Conservation (phyloP, 2,113 vertebrate species). For the Aegypius monachus region DNA sequence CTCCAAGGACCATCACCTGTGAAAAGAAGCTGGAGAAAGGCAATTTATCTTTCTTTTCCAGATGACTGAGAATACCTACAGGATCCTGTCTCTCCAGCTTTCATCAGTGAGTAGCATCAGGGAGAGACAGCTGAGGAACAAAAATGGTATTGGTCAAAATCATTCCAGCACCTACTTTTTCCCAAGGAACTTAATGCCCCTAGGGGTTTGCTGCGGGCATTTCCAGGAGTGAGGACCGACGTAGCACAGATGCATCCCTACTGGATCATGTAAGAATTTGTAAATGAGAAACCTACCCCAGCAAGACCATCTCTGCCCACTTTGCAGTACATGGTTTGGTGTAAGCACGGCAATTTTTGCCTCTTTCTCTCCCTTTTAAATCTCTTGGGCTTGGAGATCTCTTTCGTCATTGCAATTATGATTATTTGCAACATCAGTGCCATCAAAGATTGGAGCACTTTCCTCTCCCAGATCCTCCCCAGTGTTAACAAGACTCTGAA, state of each 20-base stretch:
- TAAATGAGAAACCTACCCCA: not conserved
- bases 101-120: not conserved
- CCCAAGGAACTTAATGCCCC: slow-evolving; percentile 13
- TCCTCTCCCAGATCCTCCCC: slow-evolving; percentile 85
- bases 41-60: slow-evolving; percentile 14
- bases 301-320: not conserved
- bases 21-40: not conserved
- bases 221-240: not conserved
- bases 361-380: not conserved
- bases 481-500: slow-evolving; percentile 82
- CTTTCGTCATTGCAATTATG: slow-evolving; percentile 68
- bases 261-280: not conserved
- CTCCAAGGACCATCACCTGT: not conserved
- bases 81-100: not conserved
- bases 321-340: slow-evolving; percentile 4
- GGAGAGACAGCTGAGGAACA: not conserved
- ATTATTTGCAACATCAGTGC: slow-evolving; percentile 85
- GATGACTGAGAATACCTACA: slow-evolving; percentile 47
- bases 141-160: slow-evolving; percentile 13
- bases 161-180: not conserved
- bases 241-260: not conserved
- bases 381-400: slow-evolving; percentile 17
- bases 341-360: not conserved
- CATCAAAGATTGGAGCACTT: slow-evolving; percentile 86
- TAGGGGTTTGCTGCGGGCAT: not conserved